Base-by-base conservation (phyloP, 2,797 vertebrate genomes). In the Micromesistius poutassou region DNA sequence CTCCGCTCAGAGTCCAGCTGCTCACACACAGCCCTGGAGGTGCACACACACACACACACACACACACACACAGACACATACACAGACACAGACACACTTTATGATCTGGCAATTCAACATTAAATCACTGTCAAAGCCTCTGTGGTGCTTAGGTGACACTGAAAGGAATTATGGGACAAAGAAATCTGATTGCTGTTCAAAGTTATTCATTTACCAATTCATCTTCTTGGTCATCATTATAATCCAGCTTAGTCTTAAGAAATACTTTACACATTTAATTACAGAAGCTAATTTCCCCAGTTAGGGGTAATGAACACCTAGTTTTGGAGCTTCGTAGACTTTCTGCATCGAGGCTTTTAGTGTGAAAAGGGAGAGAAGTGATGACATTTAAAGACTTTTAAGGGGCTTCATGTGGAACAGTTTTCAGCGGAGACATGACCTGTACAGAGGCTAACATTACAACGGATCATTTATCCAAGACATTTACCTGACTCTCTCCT, bases 401-500 rank as follows among this genome's bases (percentile, higher is more conserved):
- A 70, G 66, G 28, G 66, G 28, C 28, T 12, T 12, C 28, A 28
- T 30, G 66, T 68, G 14, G 6, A 68, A 25, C 46, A 19, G 16
- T 55, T 55, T 55, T 5, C 50, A 55, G 42, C 42, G 3, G 42
- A 46, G 13, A 5, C 3, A 14, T 46, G 42, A 46, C 13, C 42
- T 55, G 46, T 55, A 13, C 66, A 70, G 62, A 66, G 5, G 22
- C 62, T 66, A 66, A 66, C 5, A 66, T 66, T 76, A 19, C 42
- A 50, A 31, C 30, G 1, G 5, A 62, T 62, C n/a, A 68, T 28
- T n/a, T 66, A 5, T 30, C 36, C 31, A 30, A 22, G 68, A 13
- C 42, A 14, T 80, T n/a, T 84, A 97, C 97, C 94, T 93, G 79
- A 97, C 87, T 82, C 90, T 88, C 76, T 94, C 81, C 36, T 95